Evolutionary conservation across 2,888 invertebrate species (phyloP).

Genomic region (Ormyrus rosae): DNA sequence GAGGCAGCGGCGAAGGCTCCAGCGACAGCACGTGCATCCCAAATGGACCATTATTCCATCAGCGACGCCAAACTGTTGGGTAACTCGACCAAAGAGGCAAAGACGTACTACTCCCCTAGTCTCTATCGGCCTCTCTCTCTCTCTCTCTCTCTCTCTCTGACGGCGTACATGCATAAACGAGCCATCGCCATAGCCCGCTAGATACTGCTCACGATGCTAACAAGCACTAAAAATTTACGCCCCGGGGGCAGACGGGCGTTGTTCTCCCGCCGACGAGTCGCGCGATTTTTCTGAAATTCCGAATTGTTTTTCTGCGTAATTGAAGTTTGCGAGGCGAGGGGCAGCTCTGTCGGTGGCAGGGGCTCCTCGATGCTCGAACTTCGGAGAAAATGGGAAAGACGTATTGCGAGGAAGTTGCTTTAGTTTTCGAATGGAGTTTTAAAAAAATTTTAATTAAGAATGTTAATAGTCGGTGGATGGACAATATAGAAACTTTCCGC

Average conservation of each 20-base stretch:
- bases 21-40: conserved; percentile 72
- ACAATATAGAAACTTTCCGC: neutral
- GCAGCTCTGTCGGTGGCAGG: too few relatives aligned
- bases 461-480: too few relatives aligned
- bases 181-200: neutral
- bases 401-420: too few relatives aligned
- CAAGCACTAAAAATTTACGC: conserved; percentile 27
- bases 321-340: too few relatives aligned
- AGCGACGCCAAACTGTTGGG: conserved; percentile 71
- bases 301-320: too few relatives aligned
- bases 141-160: conserved; percentile 9
- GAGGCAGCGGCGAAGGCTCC: conserved; percentile 57
- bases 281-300: too few relatives aligned
- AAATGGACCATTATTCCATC: conserved; percentile 75
- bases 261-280: too few relatives aligned
- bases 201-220: neutral
- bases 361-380: too few relatives aligned
- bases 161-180: conserved; percentile 32
- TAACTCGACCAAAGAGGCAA: conserved; percentile 69
- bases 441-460: too few relatives aligned
- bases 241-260: neutral
- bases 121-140: conserved; percentile 53
- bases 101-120: conserved; percentile 44
- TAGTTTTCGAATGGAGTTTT: too few relatives aligned
- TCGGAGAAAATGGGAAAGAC: too few relatives aligned